Base-by-base conservation (phyloP, 23 tunicate species). In the Aplidium turbinatum region DNA sequence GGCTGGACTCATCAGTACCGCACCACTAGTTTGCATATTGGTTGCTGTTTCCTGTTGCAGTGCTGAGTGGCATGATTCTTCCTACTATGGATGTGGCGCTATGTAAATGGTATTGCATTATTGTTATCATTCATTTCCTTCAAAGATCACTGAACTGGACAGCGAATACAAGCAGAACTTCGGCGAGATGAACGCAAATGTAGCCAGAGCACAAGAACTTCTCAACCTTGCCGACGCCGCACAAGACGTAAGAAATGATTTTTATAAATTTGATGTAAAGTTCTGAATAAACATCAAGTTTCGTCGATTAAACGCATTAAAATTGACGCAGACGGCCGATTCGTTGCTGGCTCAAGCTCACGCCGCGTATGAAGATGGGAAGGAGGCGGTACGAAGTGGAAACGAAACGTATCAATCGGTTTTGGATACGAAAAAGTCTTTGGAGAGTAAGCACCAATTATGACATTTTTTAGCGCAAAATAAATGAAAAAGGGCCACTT, bases 221-320 rank as follows among this genome's bases (percentile, higher is more conserved):
- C 81, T 80, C 0, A 33, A 30, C 23, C 27, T 70, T 25, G 73
- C 86, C 6, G 54, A 73, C 4, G 71, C 94, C 26, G 33, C 65
- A 2, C 94, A 87, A 74, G 70, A 87, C 53, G 94, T 87, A 58
- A 63, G 94, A n/a, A n/a, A n/a, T n/a, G n/a, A n/a, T n/a, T n/a
- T n/a, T n/a, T n/a, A n/a, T n/a, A n/a, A n/a, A n/a, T n/a, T n/a
- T n/a, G n/a, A n/a, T n/a, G n/a, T n/a, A n/a, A n/a, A n/a, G n/a
- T n/a, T n/a, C n/a, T n/a, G n/a, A n/a, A n/a, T n/a, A n/a, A n/a
- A n/a, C n/a, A n/a, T n/a, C n/a, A n/a, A n/a, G n/a, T n/a, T n/a
- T n/a, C n/a, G n/a, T n/a, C n/a, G n/a, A n/a, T n/a, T n/a, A n/a
- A n/a, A n/a, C n/a, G n/a, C n/a, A n/a, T n/a, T n/a, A n/a, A 60